These are phyloP conservation scores for Aplocera efformata DNA, from an alignment of 2,888 invertebrate genomes.

Conservation along the genomic window DNA sequence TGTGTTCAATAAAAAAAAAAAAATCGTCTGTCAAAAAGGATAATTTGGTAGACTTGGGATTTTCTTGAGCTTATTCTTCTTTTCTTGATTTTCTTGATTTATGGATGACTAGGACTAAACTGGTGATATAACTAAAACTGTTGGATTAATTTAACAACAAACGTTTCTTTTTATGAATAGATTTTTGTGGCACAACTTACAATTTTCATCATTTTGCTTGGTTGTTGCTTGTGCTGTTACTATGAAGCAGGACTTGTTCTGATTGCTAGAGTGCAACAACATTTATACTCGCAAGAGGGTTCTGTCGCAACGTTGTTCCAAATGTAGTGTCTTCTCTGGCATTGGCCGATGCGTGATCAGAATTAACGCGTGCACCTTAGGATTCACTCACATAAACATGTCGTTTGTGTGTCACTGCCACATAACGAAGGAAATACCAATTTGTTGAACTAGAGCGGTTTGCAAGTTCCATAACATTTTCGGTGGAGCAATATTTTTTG, in stretches of 20 bases:
- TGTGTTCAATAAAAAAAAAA: too few relatives aligned
- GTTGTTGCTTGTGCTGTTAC: slow-evolving; percentile 47
- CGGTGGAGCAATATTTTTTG: too few relatives aligned
- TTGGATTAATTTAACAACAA: too few relatives aligned
- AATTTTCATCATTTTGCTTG: slow-evolving; percentile 67
- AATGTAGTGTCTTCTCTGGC: slow-evolving; percentile 57
- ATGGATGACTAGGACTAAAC: too few relatives aligned
- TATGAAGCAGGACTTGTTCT: slow-evolving; percentile 52
- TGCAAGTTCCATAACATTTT: too few relatives aligned
- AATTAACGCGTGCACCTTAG: slow-evolving; percentile 42
- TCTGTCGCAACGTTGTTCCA: slow-evolving; percentile 46
- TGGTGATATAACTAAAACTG: too few relatives aligned
- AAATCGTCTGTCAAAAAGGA: too few relatives aligned
- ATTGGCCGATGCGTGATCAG: slow-evolving; percentile 67
- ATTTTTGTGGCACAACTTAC: slow-evolving; percentile 45
- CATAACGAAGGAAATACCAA: slow-evolving; percentile 10
- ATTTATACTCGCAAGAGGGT: slow-evolving; percentile 52
- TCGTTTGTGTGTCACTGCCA: slow-evolving; percentile 23
- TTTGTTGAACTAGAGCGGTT: slow-evolving; percentile 2
- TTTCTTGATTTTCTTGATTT: too few relatives aligned
- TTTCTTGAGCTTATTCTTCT: too few relatives aligned
- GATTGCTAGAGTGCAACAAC: slow-evolving; percentile 32
- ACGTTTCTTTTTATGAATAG: too few relatives aligned
- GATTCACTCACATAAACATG: slow-evolving; percentile 42
- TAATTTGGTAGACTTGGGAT: too few relatives aligned